Evolutionary conservation across 2,797 vertebrate genomes (phyloP).

Genomic region (Crossoptilon crossoptilon): DNA sequence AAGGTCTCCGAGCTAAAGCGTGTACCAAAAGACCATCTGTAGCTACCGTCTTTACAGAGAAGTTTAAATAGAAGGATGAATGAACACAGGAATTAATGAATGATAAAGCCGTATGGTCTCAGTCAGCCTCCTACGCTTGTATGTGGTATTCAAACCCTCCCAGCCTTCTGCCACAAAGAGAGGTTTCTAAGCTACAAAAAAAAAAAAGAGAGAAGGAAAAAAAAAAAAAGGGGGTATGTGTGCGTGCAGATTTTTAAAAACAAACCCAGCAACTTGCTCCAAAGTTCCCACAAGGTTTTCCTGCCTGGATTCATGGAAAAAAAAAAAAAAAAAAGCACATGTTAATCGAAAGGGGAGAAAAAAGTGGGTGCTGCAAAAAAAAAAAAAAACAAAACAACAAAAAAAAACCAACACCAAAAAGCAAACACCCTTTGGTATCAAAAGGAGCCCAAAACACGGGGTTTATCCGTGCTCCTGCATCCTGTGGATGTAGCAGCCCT

Average conservation of each 20-base stretch:
- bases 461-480: not conserved
- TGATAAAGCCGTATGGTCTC: constrained; percentile 76
- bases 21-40: constrained; percentile 80
- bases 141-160: constrained; percentile 63
- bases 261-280: constrained; percentile 5
- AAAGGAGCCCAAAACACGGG: fast-evolving
- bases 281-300: constrained; percentile 13
- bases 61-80: constrained; percentile 79
- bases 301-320: not conserved
- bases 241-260: constrained; percentile 25
- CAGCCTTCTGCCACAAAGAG: constrained; percentile 69
- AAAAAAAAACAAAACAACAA: too few species aligned
- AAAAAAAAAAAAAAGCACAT: not conserved
- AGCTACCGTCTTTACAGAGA: constrained; percentile 70
- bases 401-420: not conserved
- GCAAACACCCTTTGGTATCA: fast-evolving
- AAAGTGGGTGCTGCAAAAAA: fast-evolving
- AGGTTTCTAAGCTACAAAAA: constrained; percentile 62
- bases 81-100: constrained; percentile 78
- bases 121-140: constrained; percentile 63
- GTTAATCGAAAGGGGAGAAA: not conserved
- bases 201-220: not conserved
- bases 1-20: constrained; percentile 66
- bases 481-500: not conserved
- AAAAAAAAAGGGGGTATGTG: not conserved